phyloP scores from a whole-genome alignment of 2,113 vertebrate genomes.

The Colinus virginianus region DNA sequence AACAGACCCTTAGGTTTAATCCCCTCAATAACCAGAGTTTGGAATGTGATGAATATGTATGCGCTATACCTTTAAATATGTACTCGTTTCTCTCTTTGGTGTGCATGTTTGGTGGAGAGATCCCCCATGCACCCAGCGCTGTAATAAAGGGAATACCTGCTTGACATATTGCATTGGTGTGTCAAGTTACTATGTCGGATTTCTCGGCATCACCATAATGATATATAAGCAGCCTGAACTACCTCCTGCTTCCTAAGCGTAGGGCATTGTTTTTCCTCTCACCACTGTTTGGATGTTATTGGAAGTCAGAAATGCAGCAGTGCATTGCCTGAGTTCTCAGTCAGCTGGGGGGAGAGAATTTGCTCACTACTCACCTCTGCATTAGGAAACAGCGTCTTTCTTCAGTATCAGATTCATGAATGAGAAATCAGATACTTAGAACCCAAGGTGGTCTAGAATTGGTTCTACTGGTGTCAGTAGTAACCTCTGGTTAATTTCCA shows the following conservation, averaged over 20 bases:
- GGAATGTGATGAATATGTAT: too few species aligned
- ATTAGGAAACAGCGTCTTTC: neutral
- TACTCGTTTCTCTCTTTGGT: too few species aligned
- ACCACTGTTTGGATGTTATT: neutral
- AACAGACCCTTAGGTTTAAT: too few species aligned
- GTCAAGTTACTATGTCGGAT: too few species aligned
- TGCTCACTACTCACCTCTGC: neutral
- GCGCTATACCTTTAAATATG: too few species aligned
- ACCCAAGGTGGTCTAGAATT: neutral
- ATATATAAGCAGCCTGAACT: slow-evolving; percentile 38
- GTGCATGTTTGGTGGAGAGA: too few species aligned
- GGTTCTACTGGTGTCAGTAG: neutral
- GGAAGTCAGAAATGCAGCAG: slow-evolving; percentile 1
- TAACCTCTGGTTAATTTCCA: neutral
- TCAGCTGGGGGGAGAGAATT: neutral
- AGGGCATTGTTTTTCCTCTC: slow-evolving; percentile 34
- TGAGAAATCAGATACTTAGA: neutral
- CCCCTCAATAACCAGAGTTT: too few species aligned
- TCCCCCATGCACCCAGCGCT: too few species aligned
- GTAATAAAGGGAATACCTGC: too few species aligned
- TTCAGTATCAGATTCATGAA: neutral
- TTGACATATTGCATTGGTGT: too few species aligned
- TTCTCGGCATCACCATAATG: too few species aligned
- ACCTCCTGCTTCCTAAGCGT: slow-evolving; percentile 29
- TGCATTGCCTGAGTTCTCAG: neutral